Base-by-base conservation (phyloP, 2,113 vertebrate genomes). In the Pipa parva region DNA sequence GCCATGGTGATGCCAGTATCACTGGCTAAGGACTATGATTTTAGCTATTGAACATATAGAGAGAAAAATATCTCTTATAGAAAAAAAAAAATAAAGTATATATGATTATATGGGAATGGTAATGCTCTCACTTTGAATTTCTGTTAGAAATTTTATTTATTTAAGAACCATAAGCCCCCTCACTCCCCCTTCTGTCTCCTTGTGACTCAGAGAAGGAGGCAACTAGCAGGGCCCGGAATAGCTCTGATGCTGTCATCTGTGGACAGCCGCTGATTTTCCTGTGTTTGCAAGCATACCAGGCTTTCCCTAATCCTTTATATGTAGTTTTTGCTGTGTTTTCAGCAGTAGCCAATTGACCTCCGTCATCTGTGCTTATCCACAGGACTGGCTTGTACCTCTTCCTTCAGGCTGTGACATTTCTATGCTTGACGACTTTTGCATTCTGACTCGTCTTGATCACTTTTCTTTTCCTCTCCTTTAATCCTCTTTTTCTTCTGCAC, bases 161-260 rank as follows among this genome's bases (percentile, higher is more conserved):
- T 50, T 25, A 61, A 45, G 37, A 70, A 61, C 58, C 57, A 33
- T 52, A 29, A 61, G 58, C 57, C 66, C 54, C 58, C 58, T 54
- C 58, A 52, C 57, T 58, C 66, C 57, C 57, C 66, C 48, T 69
- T 55, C 36, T 50, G 55, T 58, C 55, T 70, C 66, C 59, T 48
- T 52, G 31, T 70, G 66, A 70, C 66, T 70, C 66, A 70, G 66
- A 70, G 66, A 70, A 70, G 66, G 66, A 70, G 66, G 66, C 66
- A 70, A 70, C 66, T 33, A 51, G 66, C 58, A 60, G 49, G 66
- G 66, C 66, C 66, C 66, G 66, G 66, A 70, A 70, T 70, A 70
- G 66, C 66, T 70, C 58, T 54, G 66, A 70, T 70, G 66, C 66
- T 70, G 66, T 70, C 66, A 70, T 70, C 58, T 70, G 66, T 61